Percentiles rank a stretch among this genome's conserved stretches.
These are phyloP conservation scores for Anguilla japonica DNA, from an alignment of 2,113 vertebrate genomes.

Conservation along the genomic window DNA sequence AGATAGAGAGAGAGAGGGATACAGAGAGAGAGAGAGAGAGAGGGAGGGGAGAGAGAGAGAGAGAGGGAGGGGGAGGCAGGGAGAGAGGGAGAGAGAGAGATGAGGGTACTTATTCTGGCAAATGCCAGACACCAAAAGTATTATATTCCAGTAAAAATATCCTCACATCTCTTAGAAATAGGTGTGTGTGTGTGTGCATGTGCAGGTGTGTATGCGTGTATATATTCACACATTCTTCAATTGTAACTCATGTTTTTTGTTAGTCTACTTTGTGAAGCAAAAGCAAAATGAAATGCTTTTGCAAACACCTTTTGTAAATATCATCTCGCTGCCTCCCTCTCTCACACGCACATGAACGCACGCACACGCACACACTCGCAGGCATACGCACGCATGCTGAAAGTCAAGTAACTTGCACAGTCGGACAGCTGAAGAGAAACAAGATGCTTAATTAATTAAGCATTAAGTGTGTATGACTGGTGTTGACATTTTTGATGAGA, in stretches of 20 bases:
- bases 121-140: no score
- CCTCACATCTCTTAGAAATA: no score
- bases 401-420: no score
- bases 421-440: no score
- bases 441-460: not conserved
- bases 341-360: not conserved
- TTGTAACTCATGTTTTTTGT: not conserved
- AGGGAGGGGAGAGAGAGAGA: not conserved
- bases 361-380: not conserved
- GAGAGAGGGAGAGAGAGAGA: slow-evolving; percentile 21
- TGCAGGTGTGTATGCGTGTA: no score
- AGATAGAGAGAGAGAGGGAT: slow-evolving; percentile 12
- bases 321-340: not conserved
- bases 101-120: not conserved
- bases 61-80: not conserved
- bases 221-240: slow-evolving; percentile 10
- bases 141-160: no score
- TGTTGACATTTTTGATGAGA: not conserved
- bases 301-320: not conserved
- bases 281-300: no score
- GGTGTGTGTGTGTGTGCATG: no score
- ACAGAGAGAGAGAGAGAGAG: slow-evolving; percentile 9
- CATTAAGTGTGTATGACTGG: not conserved
- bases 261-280: no score
- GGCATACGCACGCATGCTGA: not conserved